phyloP scores from a whole-genome alignment of 1,140 invertebrate species.

The Epicauta chinensis region DNA sequence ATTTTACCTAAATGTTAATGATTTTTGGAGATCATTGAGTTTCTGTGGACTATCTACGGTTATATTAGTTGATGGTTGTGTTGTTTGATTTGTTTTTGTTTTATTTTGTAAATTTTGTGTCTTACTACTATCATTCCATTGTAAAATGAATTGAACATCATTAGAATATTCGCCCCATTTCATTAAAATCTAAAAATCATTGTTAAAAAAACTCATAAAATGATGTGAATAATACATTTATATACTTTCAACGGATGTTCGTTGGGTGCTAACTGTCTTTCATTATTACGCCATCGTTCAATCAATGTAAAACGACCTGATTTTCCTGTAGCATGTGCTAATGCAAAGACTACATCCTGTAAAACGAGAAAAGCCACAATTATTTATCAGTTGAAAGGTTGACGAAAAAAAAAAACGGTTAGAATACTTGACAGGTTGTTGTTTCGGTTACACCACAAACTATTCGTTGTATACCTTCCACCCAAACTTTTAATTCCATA shows the following conservation, averaged over 20 bases:
- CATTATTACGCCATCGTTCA: slow-evolving; percentile 92
- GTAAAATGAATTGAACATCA: slow-evolving; percentile 91
- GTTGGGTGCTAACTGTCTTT: slow-evolving; percentile 82
- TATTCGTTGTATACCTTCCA: slow-evolving; percentile 94
- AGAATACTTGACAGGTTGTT: slow-evolving; percentile 86
- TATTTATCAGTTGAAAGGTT: too few relatives aligned
- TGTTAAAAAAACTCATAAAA: too few relatives aligned
- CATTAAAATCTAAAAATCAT: slow-evolving; percentile 63
- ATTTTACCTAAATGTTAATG: slow-evolving; percentile 7
- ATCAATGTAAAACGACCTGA: slow-evolving; percentile 93
- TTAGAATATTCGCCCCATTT: slow-evolving; percentile 97
- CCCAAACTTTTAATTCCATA: slow-evolving; percentile 98
- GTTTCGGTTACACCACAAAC: slow-evolving; percentile 93
- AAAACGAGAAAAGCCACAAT: too few relatives aligned
- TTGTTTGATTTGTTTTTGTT: slow-evolving; percentile 30
- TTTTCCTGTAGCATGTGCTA: slow-evolving; percentile 95
- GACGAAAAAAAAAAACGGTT: neutral
- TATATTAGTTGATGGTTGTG: slow-evolving; percentile 25
- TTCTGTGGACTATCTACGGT: slow-evolving; percentile 27
- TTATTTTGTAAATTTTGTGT: slow-evolving; percentile 22
- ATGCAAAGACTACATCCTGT: slow-evolving; percentile 95
- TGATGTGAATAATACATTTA: slow-evolving; percentile 3
- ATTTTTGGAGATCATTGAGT: slow-evolving; percentile 18
- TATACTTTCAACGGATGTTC: slow-evolving; percentile 85
- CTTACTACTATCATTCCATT: slow-evolving; percentile 55